Base-by-base conservation (phyloP, 2,797 vertebrate species). In the Poecilia gillii region DNA sequence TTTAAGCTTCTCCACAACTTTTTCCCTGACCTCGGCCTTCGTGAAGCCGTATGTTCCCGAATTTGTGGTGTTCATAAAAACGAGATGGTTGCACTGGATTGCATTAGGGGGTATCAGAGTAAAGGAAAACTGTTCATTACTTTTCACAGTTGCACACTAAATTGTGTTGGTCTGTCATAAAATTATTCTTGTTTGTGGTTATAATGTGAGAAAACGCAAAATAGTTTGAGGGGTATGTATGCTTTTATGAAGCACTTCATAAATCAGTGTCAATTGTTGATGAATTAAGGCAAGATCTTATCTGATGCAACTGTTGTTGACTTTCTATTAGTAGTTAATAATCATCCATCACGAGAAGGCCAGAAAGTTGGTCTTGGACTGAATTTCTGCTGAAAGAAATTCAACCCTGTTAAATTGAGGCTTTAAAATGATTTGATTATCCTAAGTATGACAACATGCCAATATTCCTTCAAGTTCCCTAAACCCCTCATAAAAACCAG, bases 401-500 rank as follows among this genome's bases (percentile, higher is more conserved):
- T 36, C 41, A 33, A 28, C 2, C 23, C 28, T 33, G 20, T 64
- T 72, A 77, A 74, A 74, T 28, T 55, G n/a, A 53, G 45, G 41
- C 80, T 84, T 41, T 39, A 76, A 81, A 81, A 36, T 76, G 4
- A 77, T 53, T 49, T 12, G 59, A 53, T 79, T 73, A 77, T 68
- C 5, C 36, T n/a, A 75, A 78, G 45, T 64, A 46, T 81, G 79
- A 82, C 46, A 72, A 79, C 70, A 73, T 74, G 0, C 18, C 57
- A 74, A 33, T 74, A 47, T 80, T 78, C 80, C 18, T 79, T 64
- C 36, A 79, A 28, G 55, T 46, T 23, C 11, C 33, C 71, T 33
- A 72, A 78, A 85, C 77, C 66, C n/a, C 68, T 78, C 33, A 74
- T 87, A 80, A 55, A 77, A 73, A 53, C 1, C 73, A 75, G 39